Evolutionary conservation across 2,797 vertebrate genomes (phyloP), one percentile per base, ranked within the genome.

Genomic region (Sebastes elongatus): DNA sequence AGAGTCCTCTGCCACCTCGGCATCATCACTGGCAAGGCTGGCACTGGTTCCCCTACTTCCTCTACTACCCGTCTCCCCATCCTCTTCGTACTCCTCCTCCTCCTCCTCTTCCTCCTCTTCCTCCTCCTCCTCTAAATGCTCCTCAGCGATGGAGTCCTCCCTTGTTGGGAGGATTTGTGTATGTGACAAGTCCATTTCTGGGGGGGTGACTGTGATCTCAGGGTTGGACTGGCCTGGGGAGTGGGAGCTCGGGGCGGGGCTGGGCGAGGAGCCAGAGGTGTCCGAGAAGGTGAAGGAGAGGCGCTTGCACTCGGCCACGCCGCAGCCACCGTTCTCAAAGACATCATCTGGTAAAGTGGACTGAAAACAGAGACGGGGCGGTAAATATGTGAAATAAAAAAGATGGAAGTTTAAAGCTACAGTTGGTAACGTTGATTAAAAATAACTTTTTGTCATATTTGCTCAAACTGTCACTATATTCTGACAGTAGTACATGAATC

Each of bases 211-310:
- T 0, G 95, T 94, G 85, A 99, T 97, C 88, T 98, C 97, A 0
- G 98, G 97, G 89, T 97, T 97, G 70, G 97, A 96, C 20, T 93
- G 96, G 78, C 91, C 82, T 23, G 92, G 84, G 3, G 94, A 92
- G 74, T 96, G 92, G 78, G 90, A 90, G 81, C 92, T 92, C 0
- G 80, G 94, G 22, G 93, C 93, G 0, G 92, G 93, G 86, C 93
- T 91, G 18, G 96, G 86, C 3, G 88, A 93, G 33, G 93, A 95
- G 35, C 71, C 91, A 60, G 94, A 93, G 30, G 67, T 96, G 92
- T 95, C 97, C 62, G 9, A 94, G 90, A 97, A 97, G 90, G 96
- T 97, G 93, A 99, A 97, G 13, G 98, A 99, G 56, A 98, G 94
- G 6, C 97, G 96, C 57, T 95, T 96, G 90, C 97, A 97, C 86